These are phyloP conservation scores for Ginglymostoma cirratum DNA, from an alignment of 2,113 vertebrate genomes.

Conservation along the genomic window DNA sequence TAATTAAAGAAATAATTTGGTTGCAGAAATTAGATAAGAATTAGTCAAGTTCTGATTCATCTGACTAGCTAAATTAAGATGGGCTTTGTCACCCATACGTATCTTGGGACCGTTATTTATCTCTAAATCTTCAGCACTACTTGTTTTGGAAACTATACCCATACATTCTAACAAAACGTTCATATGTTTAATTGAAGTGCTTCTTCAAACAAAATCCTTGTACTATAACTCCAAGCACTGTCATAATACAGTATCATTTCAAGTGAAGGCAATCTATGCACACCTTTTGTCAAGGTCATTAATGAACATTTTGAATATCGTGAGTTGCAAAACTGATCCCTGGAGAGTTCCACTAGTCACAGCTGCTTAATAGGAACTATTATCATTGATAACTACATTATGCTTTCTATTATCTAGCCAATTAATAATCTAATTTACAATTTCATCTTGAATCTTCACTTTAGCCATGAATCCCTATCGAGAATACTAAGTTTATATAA, in stretches of 20 bases:
- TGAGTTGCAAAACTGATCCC: neutral
- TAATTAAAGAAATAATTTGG: neutral
- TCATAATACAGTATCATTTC: too few relatives aligned
- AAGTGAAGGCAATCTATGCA: neutral
- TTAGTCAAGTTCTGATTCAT: neutral
- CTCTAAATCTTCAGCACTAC: neutral
- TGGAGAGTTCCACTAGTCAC: constrained; percentile 2
- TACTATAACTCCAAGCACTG: neutral
- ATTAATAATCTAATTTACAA: constrained; percentile 39
- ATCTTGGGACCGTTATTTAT: neutral
- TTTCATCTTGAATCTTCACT: constrained; percentile 33
- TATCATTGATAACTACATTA: constrained; percentile 37
- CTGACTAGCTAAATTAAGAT: neutral
- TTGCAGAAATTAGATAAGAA: neutral
- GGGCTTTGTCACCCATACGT: neutral
- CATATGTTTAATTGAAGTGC: neutral
- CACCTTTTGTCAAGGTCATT: constrained; percentile 33
- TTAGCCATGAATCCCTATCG: constrained; percentile 31
- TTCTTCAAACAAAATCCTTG: neutral
- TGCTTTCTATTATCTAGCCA: constrained; percentile 37
- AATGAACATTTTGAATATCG: neutral
- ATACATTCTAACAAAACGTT: neutral
- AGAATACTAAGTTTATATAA: constrained; percentile 28
- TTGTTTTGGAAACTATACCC: neutral
- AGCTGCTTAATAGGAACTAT: constrained; percentile 35